phyloP scores from a whole-genome alignment of 2,888 invertebrate genomes.

The Azorinus chamasolen region DNA sequence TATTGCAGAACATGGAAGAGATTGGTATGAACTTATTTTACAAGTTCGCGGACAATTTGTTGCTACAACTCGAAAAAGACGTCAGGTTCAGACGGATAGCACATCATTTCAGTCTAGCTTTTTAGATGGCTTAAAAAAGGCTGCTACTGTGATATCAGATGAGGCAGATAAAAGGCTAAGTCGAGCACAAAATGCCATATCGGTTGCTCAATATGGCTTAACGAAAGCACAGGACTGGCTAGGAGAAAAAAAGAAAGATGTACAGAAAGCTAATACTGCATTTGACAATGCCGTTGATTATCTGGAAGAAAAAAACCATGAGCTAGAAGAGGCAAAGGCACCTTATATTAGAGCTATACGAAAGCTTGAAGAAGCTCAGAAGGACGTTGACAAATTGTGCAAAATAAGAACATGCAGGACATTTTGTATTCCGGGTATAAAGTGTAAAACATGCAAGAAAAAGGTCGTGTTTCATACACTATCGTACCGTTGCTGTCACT shows the following conservation, averaged over 20 bases:
- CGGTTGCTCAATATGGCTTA: conserved; percentile 30
- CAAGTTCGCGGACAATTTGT: conserved; percentile 42
- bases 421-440: conserved; percentile 61
- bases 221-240: conserved; percentile 57
- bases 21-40: conserved; percentile 46
- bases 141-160: conserved; percentile 32
- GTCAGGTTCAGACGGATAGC: conserved; percentile 15
- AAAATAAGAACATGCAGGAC: conserved; percentile 40
- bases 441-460: conserved; percentile 37
- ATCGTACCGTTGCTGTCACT: too few species aligned
- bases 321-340: conserved; percentile 59
- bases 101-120: conserved; percentile 55
- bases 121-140: conserved; percentile 40
- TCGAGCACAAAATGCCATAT: conserved; percentile 41
- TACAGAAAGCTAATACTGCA: conserved; percentile 35
- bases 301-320: conserved; percentile 51
- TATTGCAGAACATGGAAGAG: conserved; percentile 30
- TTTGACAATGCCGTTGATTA: conserved; percentile 52
- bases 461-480: not conserved
- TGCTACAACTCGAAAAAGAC: too few species aligned
- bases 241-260: conserved; percentile 45
- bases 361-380: conserved; percentile 54
- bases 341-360: conserved; percentile 56
- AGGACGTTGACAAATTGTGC: conserved; percentile 61
- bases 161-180: conserved; percentile 46